A percentile compares a stretch with the other conserved stretches of the same genome.
phyloP scores from a whole-genome alignment of 2,113 vertebrate species.

The Lophius piscatorius region DNA sequence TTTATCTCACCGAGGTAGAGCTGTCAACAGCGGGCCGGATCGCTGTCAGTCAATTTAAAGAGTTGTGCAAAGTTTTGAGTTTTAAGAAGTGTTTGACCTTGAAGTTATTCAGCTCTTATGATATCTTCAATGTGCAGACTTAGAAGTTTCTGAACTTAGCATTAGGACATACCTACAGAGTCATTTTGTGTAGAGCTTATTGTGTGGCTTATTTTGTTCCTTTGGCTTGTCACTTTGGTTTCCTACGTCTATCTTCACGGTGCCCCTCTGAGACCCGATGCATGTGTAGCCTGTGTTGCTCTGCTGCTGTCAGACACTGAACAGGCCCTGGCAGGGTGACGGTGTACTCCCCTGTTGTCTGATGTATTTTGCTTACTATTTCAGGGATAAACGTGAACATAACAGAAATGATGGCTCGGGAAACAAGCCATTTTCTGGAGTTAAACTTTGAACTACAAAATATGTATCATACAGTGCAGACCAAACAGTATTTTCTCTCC shows the following conservation, averaged over 20 bases:
- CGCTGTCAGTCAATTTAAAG: background rate
- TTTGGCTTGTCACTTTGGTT: slow-evolving; percentile 42
- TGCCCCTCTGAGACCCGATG: slow-evolving; percentile 29
- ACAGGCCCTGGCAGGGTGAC: slow-evolving; percentile 59
- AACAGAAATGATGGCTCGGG: slow-evolving; percentile 35
- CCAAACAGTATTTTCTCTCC: slow-evolving; percentile 2
- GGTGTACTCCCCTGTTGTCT: slow-evolving; percentile 59
- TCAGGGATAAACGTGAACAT: slow-evolving; percentile 25
- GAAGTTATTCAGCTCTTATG: slow-evolving; percentile 1
- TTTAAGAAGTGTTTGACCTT: slow-evolving; percentile 24
- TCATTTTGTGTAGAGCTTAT: slow-evolving; percentile 19
- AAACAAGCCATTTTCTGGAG: slow-evolving; percentile 45
- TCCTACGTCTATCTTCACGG: slow-evolving; percentile 36
- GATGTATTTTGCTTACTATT: slow-evolving; percentile 37
- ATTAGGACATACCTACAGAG: background rate
- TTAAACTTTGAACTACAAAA: slow-evolving; percentile 36
- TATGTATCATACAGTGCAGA: slow-evolving; percentile 31
- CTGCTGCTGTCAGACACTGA: slow-evolving; percentile 46
- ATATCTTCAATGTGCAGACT: background rate
- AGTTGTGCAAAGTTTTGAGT: background rate
- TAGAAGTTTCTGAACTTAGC: background rate
- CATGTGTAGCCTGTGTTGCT: slow-evolving; percentile 46
- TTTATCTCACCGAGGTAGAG: background rate
- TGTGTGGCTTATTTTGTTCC: slow-evolving; percentile 4
- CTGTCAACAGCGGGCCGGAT: background rate